Evolutionary conservation across 2,113 vertebrate species (phyloP).

Genomic region (Apodemus sylvaticus): DNA sequence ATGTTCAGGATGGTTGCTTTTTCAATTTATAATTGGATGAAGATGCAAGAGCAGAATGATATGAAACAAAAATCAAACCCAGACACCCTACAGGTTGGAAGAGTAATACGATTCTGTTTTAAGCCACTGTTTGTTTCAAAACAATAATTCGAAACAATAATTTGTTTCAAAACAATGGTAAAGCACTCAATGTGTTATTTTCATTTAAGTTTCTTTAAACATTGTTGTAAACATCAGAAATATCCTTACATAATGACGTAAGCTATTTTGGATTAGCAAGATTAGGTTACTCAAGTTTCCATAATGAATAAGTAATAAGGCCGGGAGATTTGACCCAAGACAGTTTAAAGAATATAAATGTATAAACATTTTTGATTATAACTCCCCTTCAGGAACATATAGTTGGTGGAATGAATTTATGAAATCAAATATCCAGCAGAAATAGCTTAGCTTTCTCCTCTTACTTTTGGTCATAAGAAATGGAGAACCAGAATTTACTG

Average conservation of each 20-base stretch:
- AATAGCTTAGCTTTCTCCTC: background rate
- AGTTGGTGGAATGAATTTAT: background rate
- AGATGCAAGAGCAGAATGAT: background rate
- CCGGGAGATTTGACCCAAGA: background rate
- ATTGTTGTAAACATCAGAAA: background rate
- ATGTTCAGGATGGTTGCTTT: background rate
- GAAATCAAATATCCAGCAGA: slow-evolving; percentile 1
- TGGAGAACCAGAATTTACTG: background rate
- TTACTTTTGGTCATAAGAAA: background rate
- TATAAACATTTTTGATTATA: background rate
- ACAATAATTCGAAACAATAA: background rate
- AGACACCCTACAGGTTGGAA: background rate
- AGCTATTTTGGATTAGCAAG: background rate
- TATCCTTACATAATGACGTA: background rate
- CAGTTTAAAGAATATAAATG: background rate
- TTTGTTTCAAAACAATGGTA: background rate
- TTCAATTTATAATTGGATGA: background rate
- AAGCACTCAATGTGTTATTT: background rate
- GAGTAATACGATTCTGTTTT: background rate
- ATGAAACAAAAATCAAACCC: background rate
- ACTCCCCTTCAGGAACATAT: background rate
- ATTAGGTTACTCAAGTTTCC: slow-evolving; percentile 17
- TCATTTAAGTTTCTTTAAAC: background rate
- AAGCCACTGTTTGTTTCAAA: background rate
- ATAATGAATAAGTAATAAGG: background rate